Evolutionary conservation across 2,113 vertebrate genomes (phyloP).

Genomic region (Phainopepla nitens): DNA sequence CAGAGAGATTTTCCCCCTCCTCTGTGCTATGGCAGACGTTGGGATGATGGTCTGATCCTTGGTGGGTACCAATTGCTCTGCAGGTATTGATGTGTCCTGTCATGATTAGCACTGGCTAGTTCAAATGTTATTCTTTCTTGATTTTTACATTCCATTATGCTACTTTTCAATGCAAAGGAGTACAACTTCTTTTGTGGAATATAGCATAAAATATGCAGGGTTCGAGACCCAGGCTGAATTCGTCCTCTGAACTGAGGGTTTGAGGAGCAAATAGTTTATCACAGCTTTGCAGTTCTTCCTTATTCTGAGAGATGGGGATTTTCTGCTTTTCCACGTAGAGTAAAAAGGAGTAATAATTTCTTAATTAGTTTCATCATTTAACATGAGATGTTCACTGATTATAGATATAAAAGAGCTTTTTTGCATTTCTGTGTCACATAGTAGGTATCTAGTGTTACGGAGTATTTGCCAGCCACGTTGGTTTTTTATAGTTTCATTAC

Average conservation of each 20-base stretch:
- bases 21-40: accelerated
- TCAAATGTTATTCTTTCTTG: background rate
- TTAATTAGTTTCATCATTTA: background rate
- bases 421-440: background rate
- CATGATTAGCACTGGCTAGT: accelerated
- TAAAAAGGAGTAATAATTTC: background rate
- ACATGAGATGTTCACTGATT: background rate
- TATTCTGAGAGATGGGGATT: accelerated
- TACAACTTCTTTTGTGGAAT: background rate
- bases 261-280: background rate
- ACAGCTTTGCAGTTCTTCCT: background rate
- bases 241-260: background rate
- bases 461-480: background rate
- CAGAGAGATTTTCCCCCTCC: background rate
- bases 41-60: accelerated
- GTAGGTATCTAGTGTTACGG: background rate
- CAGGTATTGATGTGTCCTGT: background rate
- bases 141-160: background rate
- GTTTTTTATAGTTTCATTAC: background rate
- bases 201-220: background rate
- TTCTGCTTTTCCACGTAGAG: background rate
- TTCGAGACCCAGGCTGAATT: background rate
- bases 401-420: background rate
- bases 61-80: background rate
- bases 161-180: background rate